Percentiles rank a stretch among this genome's conserved stretches.
phyloP scores from a whole-genome alignment of 1,140 invertebrate genomes.

The Hypsibius dujardini region DNA sequence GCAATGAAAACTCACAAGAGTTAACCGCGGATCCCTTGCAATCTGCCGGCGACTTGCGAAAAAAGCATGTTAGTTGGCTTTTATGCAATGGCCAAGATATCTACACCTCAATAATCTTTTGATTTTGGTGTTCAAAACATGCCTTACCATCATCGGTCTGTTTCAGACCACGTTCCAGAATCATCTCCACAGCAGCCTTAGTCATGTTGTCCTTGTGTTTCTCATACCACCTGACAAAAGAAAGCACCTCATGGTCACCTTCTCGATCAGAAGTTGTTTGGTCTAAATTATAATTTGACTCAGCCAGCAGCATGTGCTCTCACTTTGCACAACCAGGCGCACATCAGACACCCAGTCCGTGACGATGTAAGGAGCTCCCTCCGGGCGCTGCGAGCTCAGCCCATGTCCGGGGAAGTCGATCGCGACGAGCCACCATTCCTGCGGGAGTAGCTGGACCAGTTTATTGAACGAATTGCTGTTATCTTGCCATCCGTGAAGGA shows the following conservation, averaged over 20 bases:
- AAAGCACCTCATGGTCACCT: no score
- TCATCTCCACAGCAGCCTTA: conserved; percentile 44
- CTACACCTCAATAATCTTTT: background rate
- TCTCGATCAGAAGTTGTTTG: conserved; percentile 20
- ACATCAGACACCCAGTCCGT: conserved; percentile 47
- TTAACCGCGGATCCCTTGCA: background rate
- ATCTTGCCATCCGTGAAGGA: conserved; percentile 13
- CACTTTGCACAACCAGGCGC: conserved; percentile 46
- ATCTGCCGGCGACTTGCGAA: conserved; percentile 24
- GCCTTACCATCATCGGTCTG: conserved; percentile 3
- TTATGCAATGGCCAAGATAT: background rate
- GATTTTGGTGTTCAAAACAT: no score
- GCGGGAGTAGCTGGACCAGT: conserved; percentile 24
- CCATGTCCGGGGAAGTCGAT: conserved; percentile 54
- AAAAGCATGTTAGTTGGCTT: conserved; percentile 28
- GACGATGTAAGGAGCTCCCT: conserved; percentile 55
- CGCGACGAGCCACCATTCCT: conserved; percentile 44
- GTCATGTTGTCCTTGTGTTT: conserved; percentile 29
- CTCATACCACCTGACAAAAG: conserved; percentile 25
- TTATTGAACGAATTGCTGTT: conserved; percentile 7
- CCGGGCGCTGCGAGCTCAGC: conserved; percentile 53
- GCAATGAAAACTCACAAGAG: background rate
- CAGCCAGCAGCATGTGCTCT: background rate
- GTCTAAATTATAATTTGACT: background rate
- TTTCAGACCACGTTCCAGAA: conserved; percentile 35